Percentiles rank a stretch among this genome's conserved stretches.
These are phyloP conservation scores for Lagenorhynchus albirostris DNA, from an alignment of 2,113 vertebrate genomes.

Conservation along the genomic window DNA sequence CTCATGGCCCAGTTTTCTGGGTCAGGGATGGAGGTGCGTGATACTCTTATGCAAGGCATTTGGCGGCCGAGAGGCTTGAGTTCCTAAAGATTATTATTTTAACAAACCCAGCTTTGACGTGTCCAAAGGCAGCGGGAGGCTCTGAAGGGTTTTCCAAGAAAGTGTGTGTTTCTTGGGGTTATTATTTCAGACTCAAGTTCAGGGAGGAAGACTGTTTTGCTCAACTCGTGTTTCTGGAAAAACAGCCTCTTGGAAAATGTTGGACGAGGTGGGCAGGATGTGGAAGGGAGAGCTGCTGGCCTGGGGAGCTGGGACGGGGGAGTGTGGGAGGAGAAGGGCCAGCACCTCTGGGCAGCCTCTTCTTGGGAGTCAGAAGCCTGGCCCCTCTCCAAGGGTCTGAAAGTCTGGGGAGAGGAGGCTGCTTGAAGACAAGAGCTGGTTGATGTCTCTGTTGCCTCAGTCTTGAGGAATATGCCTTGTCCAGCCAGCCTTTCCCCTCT, in stretches of 20 bases:
- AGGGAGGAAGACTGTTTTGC: constrained; percentile 76
- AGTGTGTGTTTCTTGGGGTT: constrained; percentile 76
- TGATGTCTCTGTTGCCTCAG: background rate
- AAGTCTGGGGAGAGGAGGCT: background rate
- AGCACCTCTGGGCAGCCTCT: constrained; percentile 26
- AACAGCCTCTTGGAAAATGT: constrained; percentile 76
- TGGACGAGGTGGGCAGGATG: constrained; percentile 75
- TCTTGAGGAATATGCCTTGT: background rate
- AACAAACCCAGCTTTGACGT: constrained; percentile 77
- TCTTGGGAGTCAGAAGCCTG: constrained; percentile 57
- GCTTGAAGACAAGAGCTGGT: background rate
- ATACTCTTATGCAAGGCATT: constrained; percentile 66
- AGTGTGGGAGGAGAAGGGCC: constrained; percentile 61
- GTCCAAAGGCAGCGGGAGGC: constrained; percentile 80
- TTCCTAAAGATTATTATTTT: constrained; percentile 81
- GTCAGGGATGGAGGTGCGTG: constrained; percentile 32
- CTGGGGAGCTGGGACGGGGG: background rate
- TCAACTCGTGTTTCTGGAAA: constrained; percentile 83
- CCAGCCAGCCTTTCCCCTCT: background rate
- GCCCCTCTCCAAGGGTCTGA: background rate
- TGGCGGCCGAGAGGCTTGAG: constrained; percentile 60
- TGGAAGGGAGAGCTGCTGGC: constrained; percentile 73
- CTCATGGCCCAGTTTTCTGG: constrained; percentile 36
- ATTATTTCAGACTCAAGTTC: constrained; percentile 82
- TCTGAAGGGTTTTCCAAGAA: constrained; percentile 81